A percentile compares a stretch with the other conserved stretches of the same genome.
phyloP scores from a whole-genome alignment of 2,888 invertebrate genomes.

The Andrena camellia region DNA sequence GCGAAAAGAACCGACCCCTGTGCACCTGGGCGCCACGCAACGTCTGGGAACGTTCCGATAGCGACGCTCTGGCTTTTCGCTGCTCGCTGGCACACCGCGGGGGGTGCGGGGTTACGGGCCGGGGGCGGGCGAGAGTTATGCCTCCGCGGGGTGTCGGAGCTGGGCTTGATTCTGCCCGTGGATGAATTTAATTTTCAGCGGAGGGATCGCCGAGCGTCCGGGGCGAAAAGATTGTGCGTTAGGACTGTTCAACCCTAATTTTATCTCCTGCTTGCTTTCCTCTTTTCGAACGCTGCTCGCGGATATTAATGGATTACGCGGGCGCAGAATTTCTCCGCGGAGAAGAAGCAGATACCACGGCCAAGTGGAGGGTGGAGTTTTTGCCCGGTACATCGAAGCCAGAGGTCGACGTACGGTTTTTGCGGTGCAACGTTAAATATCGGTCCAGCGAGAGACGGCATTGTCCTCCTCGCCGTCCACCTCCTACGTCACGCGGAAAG shows the following conservation, averaged over 20 bases:
- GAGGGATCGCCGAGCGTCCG: not conserved
- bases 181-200: constrained; percentile 1
- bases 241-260: not conserved
- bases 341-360: constrained; percentile 10
- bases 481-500: constrained; percentile 63
- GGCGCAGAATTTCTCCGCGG: not conserved
- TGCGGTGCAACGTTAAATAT: constrained; percentile 59
- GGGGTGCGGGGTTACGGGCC: not conserved
- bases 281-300: not conserved
- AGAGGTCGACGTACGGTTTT: constrained; percentile 43
- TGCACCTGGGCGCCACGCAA: constrained; percentile 34
- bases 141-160: not conserved
- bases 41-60: constrained; percentile 32
- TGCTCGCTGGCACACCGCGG: not conserved
- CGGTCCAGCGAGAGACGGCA: constrained; percentile 38
- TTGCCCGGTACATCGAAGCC: constrained; percentile 13
- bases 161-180: not conserved
- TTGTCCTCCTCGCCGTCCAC: constrained; percentile 60
- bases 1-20: constrained; percentile 25
- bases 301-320: constrained; percentile 2
- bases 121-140: not conserved
- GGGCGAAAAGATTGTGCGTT: not conserved
- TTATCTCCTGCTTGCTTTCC: not conserved
- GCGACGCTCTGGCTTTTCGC: not conserved
- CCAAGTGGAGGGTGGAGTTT: constrained; percentile 3